These are phyloP conservation scores for Neogobius melanostomus DNA, from an alignment of 2,113 vertebrate species.

Conservation along the genomic window DNA sequence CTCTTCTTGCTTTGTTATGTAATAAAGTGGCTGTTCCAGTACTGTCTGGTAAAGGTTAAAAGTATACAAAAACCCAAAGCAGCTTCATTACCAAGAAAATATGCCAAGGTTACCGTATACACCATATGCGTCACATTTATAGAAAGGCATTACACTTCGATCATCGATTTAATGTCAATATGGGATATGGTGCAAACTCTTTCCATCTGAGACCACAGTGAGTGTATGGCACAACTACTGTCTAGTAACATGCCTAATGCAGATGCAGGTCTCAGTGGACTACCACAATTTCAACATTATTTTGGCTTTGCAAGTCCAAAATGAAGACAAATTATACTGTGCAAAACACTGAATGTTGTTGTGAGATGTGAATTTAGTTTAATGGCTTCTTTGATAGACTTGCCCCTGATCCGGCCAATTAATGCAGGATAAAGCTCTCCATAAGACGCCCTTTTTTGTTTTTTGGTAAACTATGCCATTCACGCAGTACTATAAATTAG, in stretches of 20 bases:
- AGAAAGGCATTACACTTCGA: conserved; percentile 37
- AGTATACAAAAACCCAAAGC: neutral
- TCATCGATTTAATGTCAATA: conserved; percentile 18
- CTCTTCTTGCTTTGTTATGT: conserved; percentile 45
- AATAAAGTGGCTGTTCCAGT: conserved; percentile 34
- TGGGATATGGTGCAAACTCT: neutral
- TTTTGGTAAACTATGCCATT: neutral
- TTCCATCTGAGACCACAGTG: neutral
- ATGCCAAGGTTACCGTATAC: conserved; percentile 17
- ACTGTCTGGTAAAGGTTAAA: conserved; percentile 30
- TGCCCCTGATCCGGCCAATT: too few relatives aligned
- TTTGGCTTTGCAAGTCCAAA: too few relatives aligned
- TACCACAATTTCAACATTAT: neutral
- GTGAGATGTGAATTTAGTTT: too few relatives aligned
- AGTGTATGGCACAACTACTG: neutral
- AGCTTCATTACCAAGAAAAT: conserved; percentile 5
- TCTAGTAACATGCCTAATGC: neutral
- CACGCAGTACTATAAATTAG: neutral
- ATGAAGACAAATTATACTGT: too few relatives aligned
- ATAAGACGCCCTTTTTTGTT: too few relatives aligned
- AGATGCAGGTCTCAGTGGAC: neutral
- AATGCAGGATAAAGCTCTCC: too few relatives aligned
- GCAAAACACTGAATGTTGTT: too few relatives aligned
- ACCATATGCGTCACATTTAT: conserved; percentile 35
- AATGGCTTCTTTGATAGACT: too few relatives aligned